Conservation (phyloP, 2,888 invertebrate genomes). For the Aradus depressus region DNA sequence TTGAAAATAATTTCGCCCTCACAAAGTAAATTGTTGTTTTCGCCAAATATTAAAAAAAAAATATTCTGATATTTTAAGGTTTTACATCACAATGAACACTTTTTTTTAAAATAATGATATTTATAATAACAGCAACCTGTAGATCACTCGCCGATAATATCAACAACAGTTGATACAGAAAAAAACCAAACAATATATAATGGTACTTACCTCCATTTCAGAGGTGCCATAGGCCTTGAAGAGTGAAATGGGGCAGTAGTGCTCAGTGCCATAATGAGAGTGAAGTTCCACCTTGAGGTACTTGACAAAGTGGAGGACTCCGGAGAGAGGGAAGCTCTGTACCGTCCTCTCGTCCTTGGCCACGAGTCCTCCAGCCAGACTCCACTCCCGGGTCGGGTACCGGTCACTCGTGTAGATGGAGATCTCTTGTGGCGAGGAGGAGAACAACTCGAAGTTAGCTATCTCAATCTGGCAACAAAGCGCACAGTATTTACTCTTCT, state of each 20-base stretch:
- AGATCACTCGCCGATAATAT: no score
- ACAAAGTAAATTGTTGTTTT: no score
- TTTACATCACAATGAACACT: no score
- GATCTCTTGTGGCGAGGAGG: slow-evolving; percentile 89
- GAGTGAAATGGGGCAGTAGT: slow-evolving; percentile 94
- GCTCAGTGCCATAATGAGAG: slow-evolving; percentile 91
- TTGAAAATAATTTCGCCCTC: no score
- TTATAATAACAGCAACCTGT: no score
- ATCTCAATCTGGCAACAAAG: slow-evolving; percentile 55
- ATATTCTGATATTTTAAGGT: no score
- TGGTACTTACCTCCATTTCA: slow-evolving; percentile 64
- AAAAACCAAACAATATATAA: no score
- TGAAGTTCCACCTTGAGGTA: slow-evolving; percentile 54
- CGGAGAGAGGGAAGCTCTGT: slow-evolving; percentile 72
- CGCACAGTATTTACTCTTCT: not conserved
- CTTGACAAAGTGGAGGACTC: slow-evolving; percentile 42
- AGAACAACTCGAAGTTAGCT: slow-evolving; percentile 96
- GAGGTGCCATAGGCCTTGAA: slow-evolving; percentile 89
- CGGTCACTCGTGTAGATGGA: slow-evolving; percentile 77
- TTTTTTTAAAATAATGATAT: no score
- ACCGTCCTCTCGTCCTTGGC: slow-evolving; percentile 78
- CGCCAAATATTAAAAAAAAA: no score
- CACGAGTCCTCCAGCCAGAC: slow-evolving; percentile 71
- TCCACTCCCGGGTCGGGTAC: slow-evolving; percentile 87
- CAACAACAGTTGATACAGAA: no score